These are phyloP conservation scores for Oplegnathus fasciatus DNA, from an alignment of 2,113 vertebrate genomes.

Conservation along the genomic window DNA sequence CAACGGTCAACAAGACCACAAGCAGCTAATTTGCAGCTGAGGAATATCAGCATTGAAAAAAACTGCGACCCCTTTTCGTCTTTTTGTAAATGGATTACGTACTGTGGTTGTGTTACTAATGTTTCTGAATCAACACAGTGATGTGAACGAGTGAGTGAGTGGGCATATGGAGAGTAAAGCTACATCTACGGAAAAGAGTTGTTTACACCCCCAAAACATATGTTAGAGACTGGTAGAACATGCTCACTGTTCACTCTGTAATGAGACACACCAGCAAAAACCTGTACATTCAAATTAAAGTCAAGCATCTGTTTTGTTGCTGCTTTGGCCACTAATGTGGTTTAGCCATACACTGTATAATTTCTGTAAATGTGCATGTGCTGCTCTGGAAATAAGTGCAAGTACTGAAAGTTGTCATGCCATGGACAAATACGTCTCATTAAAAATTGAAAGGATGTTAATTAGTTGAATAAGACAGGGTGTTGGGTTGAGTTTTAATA, in stretches of 20 bases:
- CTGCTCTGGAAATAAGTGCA: neutral
- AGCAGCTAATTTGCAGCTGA: slow-evolving; percentile 1
- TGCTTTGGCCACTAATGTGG: neutral
- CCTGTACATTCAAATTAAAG: neutral
- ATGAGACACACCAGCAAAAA: neutral
- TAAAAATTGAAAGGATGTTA: neutral
- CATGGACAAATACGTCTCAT: neutral
- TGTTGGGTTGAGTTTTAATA: neutral
- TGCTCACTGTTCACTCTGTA: neutral
- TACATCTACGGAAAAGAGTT: neutral
- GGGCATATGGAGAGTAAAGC: neutral
- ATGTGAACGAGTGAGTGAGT: neutral
- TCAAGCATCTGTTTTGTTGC: neutral
- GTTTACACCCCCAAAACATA: neutral
- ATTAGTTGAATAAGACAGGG: neutral
- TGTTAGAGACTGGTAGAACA: neutral
- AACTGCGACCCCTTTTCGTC: neutral
- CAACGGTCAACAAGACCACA: neutral
- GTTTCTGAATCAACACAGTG: neutral
- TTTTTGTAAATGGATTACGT: neutral
- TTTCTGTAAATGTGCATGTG: neutral
- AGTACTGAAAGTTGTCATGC: neutral
- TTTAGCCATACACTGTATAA: neutral
- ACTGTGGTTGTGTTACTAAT: neutral
- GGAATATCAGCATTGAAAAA: neutral